Percentiles rank a stretch among this genome's conserved stretches.
These are phyloP conservation scores for Myxocyprinus asiaticus DNA, from an alignment of 2,113 vertebrate genomes.

Conservation along the genomic window DNA sequence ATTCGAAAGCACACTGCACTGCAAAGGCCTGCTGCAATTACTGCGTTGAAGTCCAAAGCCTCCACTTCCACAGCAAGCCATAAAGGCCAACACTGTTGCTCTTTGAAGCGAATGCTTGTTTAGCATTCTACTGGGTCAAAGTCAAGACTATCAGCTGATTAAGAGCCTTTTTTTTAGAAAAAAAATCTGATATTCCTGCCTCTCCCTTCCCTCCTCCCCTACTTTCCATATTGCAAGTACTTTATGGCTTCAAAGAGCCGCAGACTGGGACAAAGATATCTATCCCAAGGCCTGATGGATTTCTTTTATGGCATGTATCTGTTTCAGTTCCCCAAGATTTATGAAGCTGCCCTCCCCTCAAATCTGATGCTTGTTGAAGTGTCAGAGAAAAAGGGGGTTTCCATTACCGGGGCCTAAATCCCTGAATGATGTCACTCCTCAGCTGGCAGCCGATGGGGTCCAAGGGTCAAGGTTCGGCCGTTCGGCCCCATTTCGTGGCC, in stretches of 20 bases:
- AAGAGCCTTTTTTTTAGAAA: not conserved
- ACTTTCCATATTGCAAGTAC: no score
- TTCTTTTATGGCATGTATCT: slow-evolving; percentile 42
- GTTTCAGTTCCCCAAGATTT: slow-evolving; percentile 37
- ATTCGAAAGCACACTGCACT: slow-evolving; percentile 4
- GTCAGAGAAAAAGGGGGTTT: slow-evolving; percentile 23
- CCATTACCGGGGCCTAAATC: slow-evolving; percentile 29
- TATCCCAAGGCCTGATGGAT: slow-evolving; percentile 28
- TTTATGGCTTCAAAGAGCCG: no score
- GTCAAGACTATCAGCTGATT: slow-evolving; percentile 28
- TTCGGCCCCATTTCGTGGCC: no score
- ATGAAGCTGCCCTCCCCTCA: slow-evolving; percentile 28
- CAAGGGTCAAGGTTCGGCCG: not conserved
- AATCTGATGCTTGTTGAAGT: slow-evolving; percentile 30
- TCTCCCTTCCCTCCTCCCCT: no score
- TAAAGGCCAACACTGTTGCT: not conserved
- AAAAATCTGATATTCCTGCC: no score
- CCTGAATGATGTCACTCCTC: slow-evolving; percentile 47
- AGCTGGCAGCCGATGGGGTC: slow-evolving; percentile 27
- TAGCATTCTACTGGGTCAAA: not conserved
- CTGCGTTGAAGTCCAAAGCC: slow-evolving; percentile 22
- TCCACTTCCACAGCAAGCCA: not conserved
- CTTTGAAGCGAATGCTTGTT: slow-evolving; percentile 27
- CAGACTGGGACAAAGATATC: slow-evolving; percentile 19
- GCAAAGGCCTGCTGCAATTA: not conserved